Base-by-base conservation (phyloP, 2,113 vertebrate species). In the Grammatotria lemairii region DNA sequence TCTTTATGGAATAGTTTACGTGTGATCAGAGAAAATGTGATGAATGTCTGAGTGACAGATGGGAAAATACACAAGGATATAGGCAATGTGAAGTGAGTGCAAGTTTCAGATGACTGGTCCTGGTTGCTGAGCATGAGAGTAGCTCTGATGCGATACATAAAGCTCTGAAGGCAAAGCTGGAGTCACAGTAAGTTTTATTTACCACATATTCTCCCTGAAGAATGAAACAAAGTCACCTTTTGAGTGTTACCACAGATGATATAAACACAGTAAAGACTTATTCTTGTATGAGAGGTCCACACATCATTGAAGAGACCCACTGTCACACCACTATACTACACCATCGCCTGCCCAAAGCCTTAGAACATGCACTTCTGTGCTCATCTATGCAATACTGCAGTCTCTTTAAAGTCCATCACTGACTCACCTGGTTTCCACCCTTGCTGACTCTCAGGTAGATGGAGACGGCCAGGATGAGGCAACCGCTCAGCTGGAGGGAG, bases 391-490 rank as follows among this genome's bases (percentile, higher is more conserved):
- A 40, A 68, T 68, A 68, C 68, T 26, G 8, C 68, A 73, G 68
- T 10, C 40, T 45, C 68, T 16, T 73, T 45, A 40, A 54, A 45
- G 23, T 17, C 21, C 21, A 26, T 4, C 4, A 7, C 14, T 6
- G 4, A 79, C 92, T 89, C 85, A 96, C 95, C 87, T 9, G 0
- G 42, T 93, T 93, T 13, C 17, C 60, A 23, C 68, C 7, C 83
- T 97, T 95, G 90, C 6, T 92, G 35, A 97, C 96, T 90, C 95
- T 96, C 19, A 98, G 60, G 96, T 97, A 98, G 93, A 98, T 95
- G 75, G 97, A 96, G 19, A 97, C 38, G 19, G 89, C 97, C 58
- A 98, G 92, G 92, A 98, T 97, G 85, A 97, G 2, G 9, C 91
- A 95, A 5, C 98, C 98, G 87, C 97, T 97, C 8, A 98, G 5